phyloP scores from a whole-genome alignment of 2,888 invertebrate species.

The Leptopilina myrica region DNA sequence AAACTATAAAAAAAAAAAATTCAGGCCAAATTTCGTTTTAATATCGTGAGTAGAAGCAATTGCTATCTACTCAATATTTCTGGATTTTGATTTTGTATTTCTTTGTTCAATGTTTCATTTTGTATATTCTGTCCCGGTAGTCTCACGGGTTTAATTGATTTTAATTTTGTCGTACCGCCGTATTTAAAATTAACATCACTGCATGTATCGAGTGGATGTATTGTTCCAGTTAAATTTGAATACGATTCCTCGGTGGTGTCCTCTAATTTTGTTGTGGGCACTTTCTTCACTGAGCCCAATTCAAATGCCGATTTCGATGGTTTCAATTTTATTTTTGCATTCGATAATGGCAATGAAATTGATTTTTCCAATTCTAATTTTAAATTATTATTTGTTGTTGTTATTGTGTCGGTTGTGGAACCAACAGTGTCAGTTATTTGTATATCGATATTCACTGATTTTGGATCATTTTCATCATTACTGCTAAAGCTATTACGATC shows the following conservation, averaged over 20 bases:
- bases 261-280: conserved; percentile 75
- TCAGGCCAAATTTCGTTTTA: conserved; percentile 51
- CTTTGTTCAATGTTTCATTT: conserved; percentile 64
- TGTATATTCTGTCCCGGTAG: conserved; percentile 56
- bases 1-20: background rate
- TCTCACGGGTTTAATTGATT: conserved; percentile 82
- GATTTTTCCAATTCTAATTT: conserved; percentile 72
- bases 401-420: conserved; percentile 46
- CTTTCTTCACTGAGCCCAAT: conserved; percentile 70
- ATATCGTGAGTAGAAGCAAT: conserved; percentile 59
- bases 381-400: conserved; percentile 58
- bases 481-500: conserved; percentile 52
- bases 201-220: conserved; percentile 87
- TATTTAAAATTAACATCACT: conserved; percentile 88
- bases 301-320: conserved; percentile 74
- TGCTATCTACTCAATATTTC: conserved; percentile 73
- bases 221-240: conserved; percentile 73
- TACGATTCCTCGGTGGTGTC: conserved; percentile 76
- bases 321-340: conserved; percentile 69
- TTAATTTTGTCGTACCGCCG: conserved; percentile 88
- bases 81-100: conserved; percentile 65
- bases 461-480: conserved; percentile 74
- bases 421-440: conserved; percentile 71
- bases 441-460: conserved; percentile 74
- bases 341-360: conserved; percentile 69